These are phyloP conservation scores for Pantherophis guttatus DNA, from an alignment of 2,113 vertebrate species.

Conservation along the genomic window DNA sequence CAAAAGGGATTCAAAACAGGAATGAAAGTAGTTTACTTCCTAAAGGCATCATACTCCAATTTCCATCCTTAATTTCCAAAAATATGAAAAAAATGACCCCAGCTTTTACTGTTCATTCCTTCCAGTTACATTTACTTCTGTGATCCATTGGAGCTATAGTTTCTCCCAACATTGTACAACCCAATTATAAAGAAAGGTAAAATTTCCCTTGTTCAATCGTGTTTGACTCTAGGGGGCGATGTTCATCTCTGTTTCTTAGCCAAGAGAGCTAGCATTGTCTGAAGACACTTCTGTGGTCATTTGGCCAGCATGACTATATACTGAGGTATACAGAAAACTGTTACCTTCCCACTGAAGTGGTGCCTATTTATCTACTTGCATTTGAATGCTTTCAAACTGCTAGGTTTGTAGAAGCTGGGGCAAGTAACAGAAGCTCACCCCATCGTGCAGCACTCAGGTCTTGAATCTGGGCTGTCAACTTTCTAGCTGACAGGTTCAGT, in stretches of 20 bases:
- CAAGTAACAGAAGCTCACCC: neutral
- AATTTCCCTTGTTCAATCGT: neutral
- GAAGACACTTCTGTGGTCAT: neutral
- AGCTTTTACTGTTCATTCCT: neutral
- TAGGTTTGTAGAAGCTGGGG: neutral
- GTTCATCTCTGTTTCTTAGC: neutral
- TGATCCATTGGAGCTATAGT: neutral
- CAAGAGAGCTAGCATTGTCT: neutral
- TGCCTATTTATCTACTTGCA: neutral
- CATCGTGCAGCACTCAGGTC: neutral
- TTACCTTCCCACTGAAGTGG: neutral
- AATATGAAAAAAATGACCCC: neutral
- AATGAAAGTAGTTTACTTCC: neutral
- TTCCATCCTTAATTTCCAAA: neutral
- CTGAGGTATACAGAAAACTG: neutral
- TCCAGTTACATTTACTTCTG: neutral
- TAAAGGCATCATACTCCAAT: neutral
- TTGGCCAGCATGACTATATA: neutral
- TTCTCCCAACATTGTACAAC: neutral
- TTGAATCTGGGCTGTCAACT: neutral
- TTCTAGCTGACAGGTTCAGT: neutral
- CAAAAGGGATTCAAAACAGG: neutral
- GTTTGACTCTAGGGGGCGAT: neutral
- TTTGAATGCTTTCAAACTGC: neutral
- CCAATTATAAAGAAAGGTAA: neutral